A percentile compares a stretch with the other conserved stretches of the same genome.
Evolutionary conservation across 2,888 invertebrate species (phyloP).

Genomic region (Orthosia incerta): DNA sequence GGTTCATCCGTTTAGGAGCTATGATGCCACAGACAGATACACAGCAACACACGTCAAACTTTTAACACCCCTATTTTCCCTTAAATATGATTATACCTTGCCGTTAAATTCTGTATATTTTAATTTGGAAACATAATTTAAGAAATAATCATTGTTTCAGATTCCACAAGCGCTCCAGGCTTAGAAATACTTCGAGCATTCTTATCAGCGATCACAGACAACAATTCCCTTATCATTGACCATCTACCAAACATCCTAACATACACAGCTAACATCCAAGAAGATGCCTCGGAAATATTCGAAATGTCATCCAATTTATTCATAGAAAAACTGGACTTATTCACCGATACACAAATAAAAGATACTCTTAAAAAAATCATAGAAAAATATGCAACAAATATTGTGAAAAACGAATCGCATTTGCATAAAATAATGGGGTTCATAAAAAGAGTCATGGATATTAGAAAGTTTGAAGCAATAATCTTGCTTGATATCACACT

Average conservation of each 20-base stretch:
- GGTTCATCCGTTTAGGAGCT: too few relatives aligned
- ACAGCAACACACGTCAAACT: too few relatives aligned
- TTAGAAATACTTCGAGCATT: slow-evolving; percentile 74
- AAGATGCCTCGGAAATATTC: slow-evolving; percentile 64
- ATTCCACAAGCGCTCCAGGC: slow-evolving; percentile 66
- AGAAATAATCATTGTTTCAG: slow-evolving; percentile 70
- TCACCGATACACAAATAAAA: slow-evolving; percentile 54
- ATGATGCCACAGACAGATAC: too few relatives aligned
- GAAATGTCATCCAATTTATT: slow-evolving; percentile 69
- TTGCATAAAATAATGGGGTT: slow-evolving; percentile 53
- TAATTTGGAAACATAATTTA: not conserved
- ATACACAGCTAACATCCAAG: slow-evolving; percentile 64
- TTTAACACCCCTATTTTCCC: too few relatives aligned
- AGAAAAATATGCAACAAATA: slow-evolving; percentile 7
- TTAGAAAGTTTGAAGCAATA: not conserved
- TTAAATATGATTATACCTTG: too few relatives aligned
- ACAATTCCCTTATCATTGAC: slow-evolving; percentile 70
- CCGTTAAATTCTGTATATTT: too few relatives aligned
- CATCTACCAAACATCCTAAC: slow-evolving; percentile 71
- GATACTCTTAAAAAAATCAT: slow-evolving; percentile 32
- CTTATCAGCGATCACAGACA: slow-evolving; percentile 70
- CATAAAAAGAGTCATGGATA: slow-evolving; percentile 17
- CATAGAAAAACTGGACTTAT: slow-evolving; percentile 75
- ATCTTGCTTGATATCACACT: slow-evolving; percentile 24
- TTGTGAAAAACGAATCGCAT: slow-evolving; percentile 19